A percentile compares a stretch with the other conserved stretches of the same genome.
Conservation (phyloP, 2,888 invertebrate species). For the Caenorhabditis plicata region DNA sequence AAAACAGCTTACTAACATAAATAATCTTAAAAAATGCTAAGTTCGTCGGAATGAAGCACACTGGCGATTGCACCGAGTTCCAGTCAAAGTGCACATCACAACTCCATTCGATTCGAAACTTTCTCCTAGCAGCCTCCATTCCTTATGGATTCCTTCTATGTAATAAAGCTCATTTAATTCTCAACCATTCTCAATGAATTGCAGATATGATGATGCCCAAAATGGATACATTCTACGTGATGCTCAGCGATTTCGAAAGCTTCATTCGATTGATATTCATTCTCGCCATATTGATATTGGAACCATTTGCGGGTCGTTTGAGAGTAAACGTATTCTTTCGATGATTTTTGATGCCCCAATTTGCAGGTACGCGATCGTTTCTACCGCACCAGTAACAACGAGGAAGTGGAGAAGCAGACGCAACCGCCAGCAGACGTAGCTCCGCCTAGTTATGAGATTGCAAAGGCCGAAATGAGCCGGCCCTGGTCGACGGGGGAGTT, state of each 20-base stretch:
- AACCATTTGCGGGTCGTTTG: conserved; percentile 21
- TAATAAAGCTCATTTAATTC: neutral
- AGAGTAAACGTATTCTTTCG: neutral
- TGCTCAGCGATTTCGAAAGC: conserved; percentile 20
- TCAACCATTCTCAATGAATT: neutral
- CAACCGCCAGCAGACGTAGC: too few species aligned
- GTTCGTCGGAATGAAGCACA: too few species aligned
- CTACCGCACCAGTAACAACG: conserved; percentile 12
- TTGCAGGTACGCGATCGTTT: conserved; percentile 16
- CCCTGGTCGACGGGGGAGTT: conserved; percentile 17
- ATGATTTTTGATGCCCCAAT: neutral
- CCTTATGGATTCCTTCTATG: conserved; percentile 16
- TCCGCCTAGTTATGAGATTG: neutral
- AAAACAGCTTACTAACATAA: too few species aligned
- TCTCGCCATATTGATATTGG: conserved; percentile 13
- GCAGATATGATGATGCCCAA: neutral
- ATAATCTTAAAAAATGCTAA: too few species aligned
- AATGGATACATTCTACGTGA: conserved; percentile 7
- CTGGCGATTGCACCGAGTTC: too few species aligned
- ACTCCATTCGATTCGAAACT: conserved; percentile 11
- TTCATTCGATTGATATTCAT: conserved; percentile 19
- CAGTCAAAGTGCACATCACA: too few species aligned
- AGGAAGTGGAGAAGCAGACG: neutral
- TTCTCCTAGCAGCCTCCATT: conserved; percentile 8
- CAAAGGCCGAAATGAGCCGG: neutral